Percentiles rank a stretch among this genome's conserved stretches.
phyloP scores from a whole-genome alignment of 1,140 invertebrate species.

The Nebria ingens region DNA sequence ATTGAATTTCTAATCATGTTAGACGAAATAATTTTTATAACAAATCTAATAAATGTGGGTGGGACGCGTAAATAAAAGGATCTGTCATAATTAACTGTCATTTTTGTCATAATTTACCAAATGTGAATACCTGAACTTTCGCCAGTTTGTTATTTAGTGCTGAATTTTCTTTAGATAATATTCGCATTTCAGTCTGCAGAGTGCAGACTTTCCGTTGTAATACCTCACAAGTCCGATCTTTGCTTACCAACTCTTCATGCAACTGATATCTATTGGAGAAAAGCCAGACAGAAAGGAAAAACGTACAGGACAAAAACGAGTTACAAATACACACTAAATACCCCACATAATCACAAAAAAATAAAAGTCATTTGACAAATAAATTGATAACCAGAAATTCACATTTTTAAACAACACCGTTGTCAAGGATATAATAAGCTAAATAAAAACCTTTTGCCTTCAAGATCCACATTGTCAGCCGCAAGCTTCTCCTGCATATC shows the following conservation, averaged over 20 bases:
- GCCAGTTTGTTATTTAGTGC: conserved; percentile 23
- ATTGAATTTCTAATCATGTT: no score
- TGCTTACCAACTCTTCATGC: conserved; percentile 38
- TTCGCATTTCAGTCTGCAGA: conserved; percentile 35
- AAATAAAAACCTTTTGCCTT: conserved; percentile 41
- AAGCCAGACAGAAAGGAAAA: background rate
- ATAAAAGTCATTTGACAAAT: conserved; percentile 12
- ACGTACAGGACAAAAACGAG: background rate
- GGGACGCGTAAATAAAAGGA: no score
- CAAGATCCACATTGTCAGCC: conserved; percentile 47
- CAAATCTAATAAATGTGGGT: no score
- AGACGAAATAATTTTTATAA: no score
- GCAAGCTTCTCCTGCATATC: conserved; percentile 50
- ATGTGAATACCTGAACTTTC: conserved; percentile 11
- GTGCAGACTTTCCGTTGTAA: conserved; percentile 37
- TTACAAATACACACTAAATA: background rate
- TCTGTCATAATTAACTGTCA: no score
- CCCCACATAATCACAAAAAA: background rate
- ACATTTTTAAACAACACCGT: conserved; percentile 9
- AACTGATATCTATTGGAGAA: conserved; percentile 38
- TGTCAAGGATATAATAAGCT: conserved; percentile 10
- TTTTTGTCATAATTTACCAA: conserved; percentile 14
- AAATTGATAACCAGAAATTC: conserved; percentile 1
- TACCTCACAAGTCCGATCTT: conserved; percentile 36
- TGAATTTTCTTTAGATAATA: conserved; percentile 27